These are phyloP conservation scores for Neoitamus cyanurus DNA, from an alignment of 2,888 invertebrate genomes.

Conservation along the genomic window DNA sequence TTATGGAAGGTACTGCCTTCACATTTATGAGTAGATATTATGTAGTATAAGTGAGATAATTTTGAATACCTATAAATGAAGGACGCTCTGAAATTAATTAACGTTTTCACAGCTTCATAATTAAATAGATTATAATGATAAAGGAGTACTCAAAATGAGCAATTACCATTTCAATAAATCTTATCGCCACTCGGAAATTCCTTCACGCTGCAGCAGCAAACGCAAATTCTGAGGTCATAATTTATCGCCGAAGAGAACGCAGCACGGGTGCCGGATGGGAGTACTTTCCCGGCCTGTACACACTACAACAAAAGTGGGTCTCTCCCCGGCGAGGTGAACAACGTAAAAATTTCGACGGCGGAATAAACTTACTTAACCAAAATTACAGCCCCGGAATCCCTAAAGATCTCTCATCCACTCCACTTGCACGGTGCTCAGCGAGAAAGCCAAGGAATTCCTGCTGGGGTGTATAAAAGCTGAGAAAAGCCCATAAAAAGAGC, in stretches of 20 bases:
- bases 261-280: not conserved
- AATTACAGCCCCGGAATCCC: not conserved
- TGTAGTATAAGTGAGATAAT: not conserved
- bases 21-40: too few species aligned
- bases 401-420: not conserved
- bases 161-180: not conserved
- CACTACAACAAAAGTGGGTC: not conserved
- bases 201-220: not conserved
- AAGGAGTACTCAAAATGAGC: not conserved
- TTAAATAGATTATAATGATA: not conserved
- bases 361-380: constrained; percentile 34
- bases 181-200: not conserved
- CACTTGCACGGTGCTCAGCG: not conserved
- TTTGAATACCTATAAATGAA: not conserved
- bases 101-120: not conserved
- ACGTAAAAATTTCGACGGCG: not conserved
- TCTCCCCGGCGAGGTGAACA: not conserved
- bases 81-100: not conserved
- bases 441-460: not conserved
- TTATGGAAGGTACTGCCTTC: too few species aligned
- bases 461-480: constrained; percentile 37
- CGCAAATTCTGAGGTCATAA: not conserved
- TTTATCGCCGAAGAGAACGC: not conserved
- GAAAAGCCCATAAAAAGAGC: constrained; percentile 48
- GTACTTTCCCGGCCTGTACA: not conserved